Evolutionary conservation across 2,888 invertebrate genomes (phyloP), one percentile per base, ranked within the genome.

Genomic region (Melanophora roralis): DNA sequence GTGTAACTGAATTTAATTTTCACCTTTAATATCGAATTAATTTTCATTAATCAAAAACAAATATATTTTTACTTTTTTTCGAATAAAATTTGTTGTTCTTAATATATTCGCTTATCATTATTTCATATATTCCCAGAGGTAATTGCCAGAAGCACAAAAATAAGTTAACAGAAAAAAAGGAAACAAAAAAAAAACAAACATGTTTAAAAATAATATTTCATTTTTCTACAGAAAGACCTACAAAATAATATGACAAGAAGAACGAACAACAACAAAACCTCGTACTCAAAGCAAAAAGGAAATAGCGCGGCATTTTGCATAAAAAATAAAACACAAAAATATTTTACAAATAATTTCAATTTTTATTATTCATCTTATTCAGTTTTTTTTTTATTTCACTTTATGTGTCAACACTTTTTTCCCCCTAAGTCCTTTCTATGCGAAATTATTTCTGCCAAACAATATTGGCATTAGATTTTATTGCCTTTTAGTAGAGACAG

Each of bases 381-480:
- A 5, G 3, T 14, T 2, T 8, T n/a, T 27, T 27, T 14, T 7
- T 57, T 57, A 2, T 36, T 45, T 45, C 36, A 23, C 16, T 11
- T 69, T 40, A 16, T 57, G 1, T 69, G 49, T 69, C 59, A 69
- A 69, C 69, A 69, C 49, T 59, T 49, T 16, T 23, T 38, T 49
- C 38, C 19, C 34, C 49, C 1, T 5, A 57, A 47, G 40, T 27
- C 21, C 16, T 69, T 19, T 7, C 9, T 8, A 11, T 9, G 57
- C 23, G 27, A 19, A 40, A 2, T 16, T 32, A 12, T 32, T 40
- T 38, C 19, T 11, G 38, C 38, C 47, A 38, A 36, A 27, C 36
- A 38, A 38, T 16, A 27, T 8, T 23, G 21, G 3, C 16, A 69
- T 49, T 11, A 1, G 49, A 49, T 69, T n/a, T 68, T 69, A 69